Percentiles rank a stretch among this genome's conserved stretches.
Evolutionary conservation across 2,797 vertebrate genomes (phyloP).

Genomic region (Hapalemur alaotrensis): DNA sequence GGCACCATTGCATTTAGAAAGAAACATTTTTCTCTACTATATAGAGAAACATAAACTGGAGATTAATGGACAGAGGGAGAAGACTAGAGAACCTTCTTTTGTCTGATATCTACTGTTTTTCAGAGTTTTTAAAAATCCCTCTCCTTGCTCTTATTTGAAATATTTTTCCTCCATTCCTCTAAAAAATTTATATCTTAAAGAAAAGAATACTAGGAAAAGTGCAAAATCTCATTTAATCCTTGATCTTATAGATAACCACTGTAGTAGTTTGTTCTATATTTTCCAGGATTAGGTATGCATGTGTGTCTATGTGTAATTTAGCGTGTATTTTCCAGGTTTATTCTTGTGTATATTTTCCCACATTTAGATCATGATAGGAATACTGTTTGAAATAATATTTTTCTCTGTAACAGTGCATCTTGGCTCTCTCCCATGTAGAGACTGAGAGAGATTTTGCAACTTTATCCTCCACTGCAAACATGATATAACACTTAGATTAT

Average conservation of each 20-base stretch:
- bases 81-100: rapidly evolving
- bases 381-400: background rate
- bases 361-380: background rate
- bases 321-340: background rate
- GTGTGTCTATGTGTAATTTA: background rate
- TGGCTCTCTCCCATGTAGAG: background rate
- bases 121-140: background rate
- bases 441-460: background rate
- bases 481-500: background rate
- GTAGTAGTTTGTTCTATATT: background rate
- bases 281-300: background rate
- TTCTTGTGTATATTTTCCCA: background rate
- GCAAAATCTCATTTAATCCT: background rate
- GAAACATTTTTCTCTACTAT: background rate
- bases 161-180: background rate
- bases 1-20: slow-evolving; percentile 17
- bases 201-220: background rate
- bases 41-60: background rate
- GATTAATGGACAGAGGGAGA: background rate
- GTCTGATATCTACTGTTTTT: background rate
- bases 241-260: background rate
- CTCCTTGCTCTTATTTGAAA: background rate
- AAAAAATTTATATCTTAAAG: background rate
- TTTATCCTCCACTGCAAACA: background rate
- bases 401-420: background rate